Base-by-base conservation (phyloP, 2,113 vertebrate species). In the Beaufortia kweichowensis region DNA sequence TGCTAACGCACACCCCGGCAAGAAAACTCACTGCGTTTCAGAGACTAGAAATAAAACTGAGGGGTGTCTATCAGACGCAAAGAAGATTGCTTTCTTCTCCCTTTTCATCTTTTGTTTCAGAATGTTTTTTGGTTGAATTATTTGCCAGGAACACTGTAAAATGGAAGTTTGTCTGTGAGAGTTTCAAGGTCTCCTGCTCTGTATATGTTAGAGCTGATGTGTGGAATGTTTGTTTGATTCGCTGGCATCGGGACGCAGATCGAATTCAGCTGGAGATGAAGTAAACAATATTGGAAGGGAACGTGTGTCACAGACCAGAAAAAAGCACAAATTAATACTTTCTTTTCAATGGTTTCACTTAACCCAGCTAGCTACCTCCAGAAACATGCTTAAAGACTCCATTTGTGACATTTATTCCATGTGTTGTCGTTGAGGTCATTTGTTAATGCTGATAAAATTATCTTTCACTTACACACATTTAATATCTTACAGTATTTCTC, bases 231-330 rank as follows among this genome's bases (percentile, higher is more conserved):
- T 59, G 56, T 9, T 72, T 41, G 69, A 72, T 59, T 59, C 57
- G 69, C 71, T 74, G 57, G 71, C 56, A 61, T 60, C 57, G 29
- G 26, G 46, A 74, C n/a, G 24, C 71, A 74, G 71, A 74, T 74
- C 41, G 41, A 26, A 74, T 61, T 74, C 57, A 26, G 56, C 56
- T 28, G 56, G 56, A 46, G 39, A 48, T 61, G 26, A 74, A 48
- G 26, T 74, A 61, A 74, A 61, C 71, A 46, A 23, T 0, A 48
- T 23, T 31, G 39, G 41, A 61, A 61, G 39, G 43, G 24, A 74
- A 61, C 46, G 26, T 60, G 71, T 74, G 39, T 74, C 41, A 33
- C 19, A 53, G 46, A 19, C 17, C 17, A 19, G 46, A 48, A 19
- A 55, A 70, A 23, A 21, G 21, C 12, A 46, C 19, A 9, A 48